Conservation (phyloP, 2,888 invertebrate species). For the Diaperis boleti region DNA sequence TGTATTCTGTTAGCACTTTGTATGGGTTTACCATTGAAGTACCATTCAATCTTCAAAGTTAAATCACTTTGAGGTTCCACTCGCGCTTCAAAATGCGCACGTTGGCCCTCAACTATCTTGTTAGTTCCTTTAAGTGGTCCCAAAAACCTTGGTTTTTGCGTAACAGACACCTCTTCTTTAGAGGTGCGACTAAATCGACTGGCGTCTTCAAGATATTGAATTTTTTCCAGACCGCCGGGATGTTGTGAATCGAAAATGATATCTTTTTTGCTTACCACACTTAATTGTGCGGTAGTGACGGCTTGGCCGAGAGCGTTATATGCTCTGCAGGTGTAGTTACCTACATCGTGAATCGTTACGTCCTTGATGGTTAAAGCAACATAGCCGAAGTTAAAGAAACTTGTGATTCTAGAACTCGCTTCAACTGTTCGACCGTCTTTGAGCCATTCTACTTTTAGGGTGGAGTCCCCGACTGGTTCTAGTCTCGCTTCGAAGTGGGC, state of each 20-base stretch:
- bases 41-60: constrained; percentile 95
- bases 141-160: constrained; percentile 87
- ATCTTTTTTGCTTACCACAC: constrained; percentile 87
- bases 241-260: constrained; percentile 92
- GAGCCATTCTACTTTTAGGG: constrained; percentile 91
- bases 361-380: constrained; percentile 94
- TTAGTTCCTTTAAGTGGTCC: constrained; percentile 93
- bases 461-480: constrained; percentile 92
- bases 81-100: constrained; percentile 94
- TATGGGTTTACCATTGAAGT: constrained; percentile 93
- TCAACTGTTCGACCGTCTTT: constrained; percentile 92
- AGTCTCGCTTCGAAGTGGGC: constrained; percentile 96
- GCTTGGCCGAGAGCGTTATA: constrained; percentile 90
- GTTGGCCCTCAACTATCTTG: constrained; percentile 92
- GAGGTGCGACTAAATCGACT: constrained; percentile 76
- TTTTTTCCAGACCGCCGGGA: constrained; percentile 91
- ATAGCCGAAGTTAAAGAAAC: constrained; percentile 95
- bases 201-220: constrained; percentile 89
- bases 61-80: constrained; percentile 96
- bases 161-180: constrained; percentile 79
- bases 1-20: constrained; percentile 92
- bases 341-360: constrained; percentile 90
- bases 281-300: constrained; percentile 82
- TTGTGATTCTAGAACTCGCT: constrained; percentile 92
- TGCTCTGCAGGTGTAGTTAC: constrained; percentile 89